These are phyloP conservation scores for Lampris incognitus DNA, from an alignment of 2,113 vertebrate genomes.

Conservation along the genomic window DNA sequence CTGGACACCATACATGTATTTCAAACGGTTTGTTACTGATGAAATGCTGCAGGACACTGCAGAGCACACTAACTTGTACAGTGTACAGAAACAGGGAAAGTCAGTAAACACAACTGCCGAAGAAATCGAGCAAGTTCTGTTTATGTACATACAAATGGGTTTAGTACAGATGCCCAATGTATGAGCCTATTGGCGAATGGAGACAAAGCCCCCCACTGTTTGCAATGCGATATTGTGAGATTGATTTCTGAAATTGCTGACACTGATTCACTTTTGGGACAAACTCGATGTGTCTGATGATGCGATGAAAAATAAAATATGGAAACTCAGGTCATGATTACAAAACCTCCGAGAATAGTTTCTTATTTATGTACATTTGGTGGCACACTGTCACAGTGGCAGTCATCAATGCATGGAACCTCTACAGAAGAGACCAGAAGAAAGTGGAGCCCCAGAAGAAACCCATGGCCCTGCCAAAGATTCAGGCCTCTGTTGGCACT, in stretches of 20 bases:
- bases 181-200: conserved; percentile 33
- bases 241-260: conserved; percentile 35
- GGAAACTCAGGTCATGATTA: conserved; percentile 33
- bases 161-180: conserved; percentile 43
- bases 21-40: conserved; percentile 32
- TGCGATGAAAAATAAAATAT: conserved; percentile 24
- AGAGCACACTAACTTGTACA: conserved; percentile 39
- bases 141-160: conserved; percentile 40
- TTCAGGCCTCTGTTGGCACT: conserved; percentile 29
- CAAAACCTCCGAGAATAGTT: conserved; percentile 29
- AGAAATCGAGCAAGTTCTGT: conserved; percentile 44
- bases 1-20: conserved; percentile 36
- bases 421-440: conserved; percentile 1
- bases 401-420: conserved; percentile 39
- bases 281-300: conserved; percentile 41
- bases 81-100: conserved; percentile 32
- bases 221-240: conserved; percentile 27
- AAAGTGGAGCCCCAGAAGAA: not conserved
- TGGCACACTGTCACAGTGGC: conserved; percentile 37
- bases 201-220: conserved; percentile 13
- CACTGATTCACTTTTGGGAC: conserved; percentile 42
- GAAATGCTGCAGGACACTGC: conserved; percentile 36
- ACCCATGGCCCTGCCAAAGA: conserved; percentile 32
- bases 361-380: conserved; percentile 34
- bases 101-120: conserved; percentile 33